Conservation (phyloP, 2,888 invertebrate species). For the Oscheius sp. region DNA sequence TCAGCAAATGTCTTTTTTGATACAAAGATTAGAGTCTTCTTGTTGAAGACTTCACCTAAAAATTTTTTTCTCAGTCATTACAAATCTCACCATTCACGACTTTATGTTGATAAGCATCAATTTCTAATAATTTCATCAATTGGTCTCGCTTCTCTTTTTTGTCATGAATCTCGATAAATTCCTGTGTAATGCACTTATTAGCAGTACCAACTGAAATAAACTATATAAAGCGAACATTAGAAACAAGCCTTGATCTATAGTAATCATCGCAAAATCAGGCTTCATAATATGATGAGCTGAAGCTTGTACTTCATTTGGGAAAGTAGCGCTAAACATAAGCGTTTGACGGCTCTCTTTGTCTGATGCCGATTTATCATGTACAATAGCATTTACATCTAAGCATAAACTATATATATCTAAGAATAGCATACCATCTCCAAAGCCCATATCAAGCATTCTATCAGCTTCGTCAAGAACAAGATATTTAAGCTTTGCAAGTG, state of each 20-base stretch:
- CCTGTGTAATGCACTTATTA: conserved; percentile 86
- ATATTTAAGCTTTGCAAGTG: conserved; percentile 36
- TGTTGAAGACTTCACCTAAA: conserved; percentile 73
- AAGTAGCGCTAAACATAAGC: conserved; percentile 45
- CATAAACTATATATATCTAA: too few species aligned
- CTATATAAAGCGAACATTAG: too few species aligned
- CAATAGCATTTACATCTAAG: conserved; percentile 84
- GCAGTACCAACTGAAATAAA: conserved; percentile 94
- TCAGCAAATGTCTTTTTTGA: conserved; percentile 90
- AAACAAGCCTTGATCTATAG: too few species aligned
- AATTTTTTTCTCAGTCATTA: conserved; percentile 77
- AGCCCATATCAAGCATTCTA: conserved; percentile 99
- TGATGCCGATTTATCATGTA: conserved; percentile 74
- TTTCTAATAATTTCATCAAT: conserved; percentile 78
- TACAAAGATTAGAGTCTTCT: conserved; percentile 82
- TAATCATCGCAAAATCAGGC: conserved; percentile 82
- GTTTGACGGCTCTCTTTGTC: conserved; percentile 38
- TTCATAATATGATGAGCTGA: conserved; percentile 82
- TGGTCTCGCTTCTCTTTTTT: conserved; percentile 8
- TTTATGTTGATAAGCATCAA: conserved; percentile 30
- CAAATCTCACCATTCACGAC: conserved; percentile 72
- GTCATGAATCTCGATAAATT: background rate
- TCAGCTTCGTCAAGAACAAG: conserved; percentile 90
- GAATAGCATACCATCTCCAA: too few species aligned
- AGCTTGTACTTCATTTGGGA: conserved; percentile 75